Evolutionary conservation across 2,113 vertebrate genomes (phyloP).

Genomic region (Rhinichthys klamathensis): DNA sequence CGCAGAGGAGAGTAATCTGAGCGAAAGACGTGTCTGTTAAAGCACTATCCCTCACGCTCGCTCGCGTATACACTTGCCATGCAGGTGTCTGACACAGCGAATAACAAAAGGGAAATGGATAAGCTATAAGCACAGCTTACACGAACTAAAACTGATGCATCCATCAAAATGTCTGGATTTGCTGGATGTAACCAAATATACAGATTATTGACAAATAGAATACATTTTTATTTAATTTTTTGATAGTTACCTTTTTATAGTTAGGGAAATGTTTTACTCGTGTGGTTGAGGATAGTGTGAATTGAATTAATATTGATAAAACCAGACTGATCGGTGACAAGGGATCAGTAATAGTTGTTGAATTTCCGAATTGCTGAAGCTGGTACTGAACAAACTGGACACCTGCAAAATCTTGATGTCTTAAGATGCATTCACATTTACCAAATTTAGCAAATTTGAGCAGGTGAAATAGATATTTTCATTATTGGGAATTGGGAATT

Average conservation of each 20-base stretch:
- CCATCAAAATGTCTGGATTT: constrained; percentile 8
- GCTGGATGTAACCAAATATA: neutral
- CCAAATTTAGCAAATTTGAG: too few species aligned
- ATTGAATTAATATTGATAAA: too few species aligned
- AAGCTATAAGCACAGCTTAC: neutral
- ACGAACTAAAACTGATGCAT: constrained; percentile 10
- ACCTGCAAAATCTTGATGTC: too few species aligned
- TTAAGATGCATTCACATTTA: too few species aligned
- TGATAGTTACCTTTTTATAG: too few species aligned
- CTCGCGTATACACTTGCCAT: constrained; percentile 1
- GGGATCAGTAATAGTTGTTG: too few species aligned
- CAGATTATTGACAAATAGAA: neutral
- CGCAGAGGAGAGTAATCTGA: constrained; percentile 22
- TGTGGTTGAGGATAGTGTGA: too few species aligned
- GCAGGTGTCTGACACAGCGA: constrained; percentile 33
- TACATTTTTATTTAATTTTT: neutral
- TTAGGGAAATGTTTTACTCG: neutral
- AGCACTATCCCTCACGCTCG: neutral
- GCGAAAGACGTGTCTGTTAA: constrained; percentile 18
- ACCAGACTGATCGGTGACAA: too few species aligned
- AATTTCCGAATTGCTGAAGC: too few species aligned
- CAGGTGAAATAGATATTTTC: too few species aligned
- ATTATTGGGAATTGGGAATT: too few species aligned
- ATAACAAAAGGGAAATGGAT: constrained; percentile 31
- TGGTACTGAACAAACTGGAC: too few species aligned